A percentile compares a stretch with the other conserved stretches of the same genome.
Conservation (phyloP, 2,888 invertebrate genomes). For the Lasioglossum malachurum region DNA sequence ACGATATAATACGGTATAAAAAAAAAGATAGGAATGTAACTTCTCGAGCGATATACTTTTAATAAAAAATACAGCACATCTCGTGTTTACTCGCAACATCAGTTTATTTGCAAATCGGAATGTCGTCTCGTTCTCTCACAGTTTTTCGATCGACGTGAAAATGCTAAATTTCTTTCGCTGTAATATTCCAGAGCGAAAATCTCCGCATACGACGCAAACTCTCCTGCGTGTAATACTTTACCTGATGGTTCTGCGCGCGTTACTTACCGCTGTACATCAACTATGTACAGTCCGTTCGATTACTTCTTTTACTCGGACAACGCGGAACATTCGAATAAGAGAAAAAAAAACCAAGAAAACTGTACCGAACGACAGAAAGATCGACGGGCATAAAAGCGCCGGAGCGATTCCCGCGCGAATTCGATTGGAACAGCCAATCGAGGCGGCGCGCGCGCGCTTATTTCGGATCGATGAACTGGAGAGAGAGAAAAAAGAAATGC, state of each 20-base stretch:
- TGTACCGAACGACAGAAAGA: neutral
- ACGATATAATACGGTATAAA: neutral
- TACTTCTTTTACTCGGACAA: neutral
- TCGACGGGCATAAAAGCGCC: neutral
- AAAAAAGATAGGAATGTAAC: neutral
- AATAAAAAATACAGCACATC: slow-evolving; percentile 15
- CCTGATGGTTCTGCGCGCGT: neutral
- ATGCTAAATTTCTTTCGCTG: neutral
- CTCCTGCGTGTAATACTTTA: slow-evolving; percentile 18
- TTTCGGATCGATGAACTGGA: neutral
- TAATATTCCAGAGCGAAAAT: neutral
- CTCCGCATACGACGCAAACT: neutral
- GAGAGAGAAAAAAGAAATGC: neutral
- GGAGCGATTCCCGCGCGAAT: slow-evolving; percentile 9
- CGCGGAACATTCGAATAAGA: neutral
- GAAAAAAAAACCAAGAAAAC: neutral
- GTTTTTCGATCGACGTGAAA: neutral
- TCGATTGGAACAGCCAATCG: neutral
- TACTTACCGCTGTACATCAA: neutral
- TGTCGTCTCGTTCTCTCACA: neutral
- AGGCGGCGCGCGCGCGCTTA: neutral
- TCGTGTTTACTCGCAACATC: neutral
- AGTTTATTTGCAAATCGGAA: slow-evolving; percentile 1
- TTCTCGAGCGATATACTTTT: slow-evolving; percentile 1
- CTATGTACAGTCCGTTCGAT: neutral